These are phyloP conservation scores for Tachina lurida DNA, from an alignment of 2,888 invertebrate species.

Conservation along the genomic window DNA sequence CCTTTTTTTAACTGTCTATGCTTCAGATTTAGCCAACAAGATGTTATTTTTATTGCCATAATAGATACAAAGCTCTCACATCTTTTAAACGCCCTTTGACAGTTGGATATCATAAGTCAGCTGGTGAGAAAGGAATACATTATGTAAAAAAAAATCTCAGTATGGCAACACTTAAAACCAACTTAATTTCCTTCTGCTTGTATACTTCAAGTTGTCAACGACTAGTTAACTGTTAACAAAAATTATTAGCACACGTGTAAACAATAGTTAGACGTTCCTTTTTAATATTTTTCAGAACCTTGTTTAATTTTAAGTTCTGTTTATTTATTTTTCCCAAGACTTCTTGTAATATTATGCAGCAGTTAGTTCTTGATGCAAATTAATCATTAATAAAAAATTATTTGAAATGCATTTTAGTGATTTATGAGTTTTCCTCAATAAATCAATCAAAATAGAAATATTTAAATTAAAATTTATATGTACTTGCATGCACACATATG, in stretches of 20 bases:
- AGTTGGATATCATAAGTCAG: no score
- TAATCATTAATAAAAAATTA: constrained; percentile 49
- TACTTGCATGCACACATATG: not conserved
- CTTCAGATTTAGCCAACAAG: no score
- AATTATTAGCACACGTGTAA: constrained; percentile 9
- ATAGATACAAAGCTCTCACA: no score
- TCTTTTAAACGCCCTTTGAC: no score
- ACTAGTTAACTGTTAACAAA: not conserved
- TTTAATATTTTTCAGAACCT: constrained; percentile 8
- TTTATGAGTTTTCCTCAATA: constrained; percentile 65
- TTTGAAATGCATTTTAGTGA: constrained; percentile 46
- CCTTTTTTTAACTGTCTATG: no score
- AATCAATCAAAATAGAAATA: constrained; percentile 68
- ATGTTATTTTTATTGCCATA: no score
- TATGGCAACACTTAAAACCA: not conserved
- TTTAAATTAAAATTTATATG: constrained; percentile 56
- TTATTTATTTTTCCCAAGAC: not conserved
- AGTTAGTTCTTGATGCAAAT: not conserved
- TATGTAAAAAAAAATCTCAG: not conserved
- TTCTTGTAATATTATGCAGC: not conserved
- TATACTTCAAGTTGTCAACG: constrained; percentile 4
- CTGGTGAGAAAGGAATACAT: no score
- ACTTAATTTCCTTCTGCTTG: not conserved
- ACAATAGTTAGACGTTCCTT: not conserved
- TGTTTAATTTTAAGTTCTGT: constrained; percentile 7